Percentiles rank a stretch among this genome's conserved stretches.
Conservation (phyloP, 1,140 invertebrate species). For the Arion vulgaris region DNA sequence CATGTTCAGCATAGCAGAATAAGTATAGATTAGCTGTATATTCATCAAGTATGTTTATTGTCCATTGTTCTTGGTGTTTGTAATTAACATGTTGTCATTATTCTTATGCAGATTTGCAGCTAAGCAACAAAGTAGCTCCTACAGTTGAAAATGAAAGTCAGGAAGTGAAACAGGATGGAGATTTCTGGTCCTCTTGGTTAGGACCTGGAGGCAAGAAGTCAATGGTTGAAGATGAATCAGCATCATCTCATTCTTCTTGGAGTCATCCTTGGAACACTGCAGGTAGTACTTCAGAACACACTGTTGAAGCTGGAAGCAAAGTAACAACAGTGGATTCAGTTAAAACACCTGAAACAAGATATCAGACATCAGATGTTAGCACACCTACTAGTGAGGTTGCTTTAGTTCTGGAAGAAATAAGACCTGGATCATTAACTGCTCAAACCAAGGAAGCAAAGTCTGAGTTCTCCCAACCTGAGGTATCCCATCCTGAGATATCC, state of each 20-base stretch:
- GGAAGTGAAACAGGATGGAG: conserved; percentile 13
- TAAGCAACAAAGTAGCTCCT: background rate
- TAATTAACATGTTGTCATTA: too few relatives aligned
- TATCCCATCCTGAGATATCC: background rate
- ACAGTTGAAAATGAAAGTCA: conserved; percentile 1
- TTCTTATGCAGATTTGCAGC: background rate
- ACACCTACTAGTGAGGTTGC: background rate
- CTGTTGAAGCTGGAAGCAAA: background rate
- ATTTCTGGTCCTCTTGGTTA: conserved; percentile 38
- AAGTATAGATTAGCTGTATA: too few relatives aligned
- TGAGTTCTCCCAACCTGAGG: background rate
- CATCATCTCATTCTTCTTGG: conserved; percentile 31
- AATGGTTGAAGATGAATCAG: background rate
- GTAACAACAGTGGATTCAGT: background rate
- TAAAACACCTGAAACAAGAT: background rate
- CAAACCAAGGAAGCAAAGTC: background rate
- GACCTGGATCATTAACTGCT: background rate
- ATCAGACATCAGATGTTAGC: background rate
- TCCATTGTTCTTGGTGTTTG: too few relatives aligned
- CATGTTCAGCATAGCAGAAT: too few relatives aligned
- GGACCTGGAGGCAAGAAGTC: conserved; percentile 28
- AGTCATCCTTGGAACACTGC: conserved; percentile 29
- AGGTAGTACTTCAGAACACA: background rate
- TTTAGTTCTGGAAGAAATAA: background rate
- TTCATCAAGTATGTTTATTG: too few relatives aligned